Base-by-base conservation (phyloP, 2,113 vertebrate species). In the Xiphophorus couchianus region DNA sequence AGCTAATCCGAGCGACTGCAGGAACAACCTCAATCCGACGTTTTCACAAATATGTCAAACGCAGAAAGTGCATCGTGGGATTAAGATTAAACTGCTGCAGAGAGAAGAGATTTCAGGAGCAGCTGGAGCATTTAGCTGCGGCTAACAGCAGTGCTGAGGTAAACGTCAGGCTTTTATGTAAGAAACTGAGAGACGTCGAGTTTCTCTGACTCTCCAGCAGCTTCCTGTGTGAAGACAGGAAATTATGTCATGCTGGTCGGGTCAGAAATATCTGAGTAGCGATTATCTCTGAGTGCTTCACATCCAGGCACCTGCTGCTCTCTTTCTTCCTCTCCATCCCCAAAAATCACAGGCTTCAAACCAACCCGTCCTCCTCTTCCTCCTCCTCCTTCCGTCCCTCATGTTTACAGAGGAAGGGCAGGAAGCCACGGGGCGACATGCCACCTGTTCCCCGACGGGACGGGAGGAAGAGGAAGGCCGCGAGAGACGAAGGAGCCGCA, bases 381-480 rank as follows among this genome's bases (percentile, higher is more conserved):
- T 35, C 79, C 27, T 71, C 76, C 80, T 86, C 82, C 79, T 58
- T 81, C 85, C 79, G 39, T 79, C 85, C 67, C 0, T 89, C 83
- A 75, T 76, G 78, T 68, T 62, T 73, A 70, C 1, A 89, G 80
- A 51, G 71, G 81, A 69, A 70, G 30, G 30, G 30, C 88, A 82
- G 82, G 82, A 86, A 85, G 88, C 86, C 84, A 82, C 72, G 29
- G 29, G 82, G 39, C 62, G 77, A 70, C 79, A 62, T 71, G 89
- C 84, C 89, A 90, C 90, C 90, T 89, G 89, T 90, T 90, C 77
- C 81, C 77, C 75, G 83, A 84, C 86, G 62, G 78, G 74, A 68
- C n/a, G 0, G 48, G 28, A 62, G 71, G 67, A 78, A 80, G 78
- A 22, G 76, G 74, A 76, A 17, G 78, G 74, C 65, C 4, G 69